Evolutionary conservation across 2,113 vertebrate genomes (phyloP).

Genomic region (Anolis carolinensis): DNA sequence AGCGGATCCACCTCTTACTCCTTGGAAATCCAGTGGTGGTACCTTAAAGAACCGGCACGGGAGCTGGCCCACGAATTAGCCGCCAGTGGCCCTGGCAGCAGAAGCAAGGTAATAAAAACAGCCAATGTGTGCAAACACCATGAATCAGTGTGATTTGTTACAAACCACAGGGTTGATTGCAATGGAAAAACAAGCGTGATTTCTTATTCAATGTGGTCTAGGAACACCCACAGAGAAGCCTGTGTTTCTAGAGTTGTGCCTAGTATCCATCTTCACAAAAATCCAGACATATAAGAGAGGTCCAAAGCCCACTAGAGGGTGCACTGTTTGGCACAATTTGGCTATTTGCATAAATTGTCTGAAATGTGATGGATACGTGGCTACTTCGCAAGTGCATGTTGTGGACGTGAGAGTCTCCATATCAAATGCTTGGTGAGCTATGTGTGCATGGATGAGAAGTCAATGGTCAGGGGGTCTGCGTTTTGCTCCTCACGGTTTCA

Average conservation of each 20-base stretch:
- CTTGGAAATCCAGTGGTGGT: constrained; percentile 98
- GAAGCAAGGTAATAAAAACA: constrained; percentile 83
- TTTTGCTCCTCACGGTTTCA: neutral
- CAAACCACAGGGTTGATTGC: rapidly evolving
- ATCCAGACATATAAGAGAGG: neutral
- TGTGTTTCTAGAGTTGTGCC: neutral
- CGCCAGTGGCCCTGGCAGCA: constrained; percentile 82
- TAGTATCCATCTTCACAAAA: neutral
- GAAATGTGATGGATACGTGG: neutral
- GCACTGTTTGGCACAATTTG: neutral
- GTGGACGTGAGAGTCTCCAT: neutral
- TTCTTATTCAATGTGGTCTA: neutral
- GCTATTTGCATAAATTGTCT: neutral
- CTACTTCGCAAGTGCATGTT: neutral
- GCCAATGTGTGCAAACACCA: neutral
- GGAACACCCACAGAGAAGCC: neutral
- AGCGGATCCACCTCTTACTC: constrained; percentile 89
- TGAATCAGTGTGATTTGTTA: neutral
- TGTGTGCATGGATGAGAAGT: neutral
- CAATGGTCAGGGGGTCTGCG: neutral
- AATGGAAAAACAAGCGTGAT: rapidly evolving
- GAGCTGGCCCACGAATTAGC: constrained; percentile 87
- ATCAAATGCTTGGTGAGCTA: too few relatives aligned
- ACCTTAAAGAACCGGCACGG: constrained; percentile 85
- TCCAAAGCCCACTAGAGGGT: neutral